Conservation (phyloP, 2,888 invertebrate species). For the Erynnis tages region DNA sequence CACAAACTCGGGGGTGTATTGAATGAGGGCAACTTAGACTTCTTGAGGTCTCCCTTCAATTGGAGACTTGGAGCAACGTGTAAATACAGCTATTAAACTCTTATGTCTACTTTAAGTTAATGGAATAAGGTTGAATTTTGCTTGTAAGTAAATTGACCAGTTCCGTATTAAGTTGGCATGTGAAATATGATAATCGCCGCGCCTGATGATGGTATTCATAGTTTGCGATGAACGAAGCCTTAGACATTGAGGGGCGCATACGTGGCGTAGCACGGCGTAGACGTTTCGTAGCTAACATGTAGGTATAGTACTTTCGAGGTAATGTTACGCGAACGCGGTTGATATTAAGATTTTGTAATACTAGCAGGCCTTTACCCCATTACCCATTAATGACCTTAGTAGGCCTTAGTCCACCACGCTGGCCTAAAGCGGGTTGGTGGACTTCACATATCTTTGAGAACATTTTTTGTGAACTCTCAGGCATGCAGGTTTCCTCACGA, state of each 20-base stretch:
- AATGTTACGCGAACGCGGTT: too few relatives aligned
- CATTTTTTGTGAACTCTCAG: too few relatives aligned
- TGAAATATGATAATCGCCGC: constrained; percentile 76
- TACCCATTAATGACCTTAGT: too few relatives aligned
- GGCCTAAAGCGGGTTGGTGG: too few relatives aligned
- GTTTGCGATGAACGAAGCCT: constrained; percentile 63
- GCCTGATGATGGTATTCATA: constrained; percentile 77
- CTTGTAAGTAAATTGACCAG: neutral
- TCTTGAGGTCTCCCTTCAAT: constrained; percentile 60
- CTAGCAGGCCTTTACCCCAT: too few relatives aligned
- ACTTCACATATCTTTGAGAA: too few relatives aligned
- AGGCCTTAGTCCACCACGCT: too few relatives aligned
- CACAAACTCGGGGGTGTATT: constrained; percentile 55
- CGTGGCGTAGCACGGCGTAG: too few relatives aligned
- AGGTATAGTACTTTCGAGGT: too few relatives aligned
- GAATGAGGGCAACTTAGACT: constrained; percentile 60
- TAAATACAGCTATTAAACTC: constrained; percentile 29
- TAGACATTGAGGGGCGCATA: constrained; percentile 45
- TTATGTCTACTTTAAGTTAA: constrained; percentile 23
- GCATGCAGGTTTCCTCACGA: too few relatives aligned
- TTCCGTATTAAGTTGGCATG: constrained; percentile 31
- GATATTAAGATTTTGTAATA: too few relatives aligned
- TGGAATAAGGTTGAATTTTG: constrained; percentile 29
- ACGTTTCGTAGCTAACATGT: too few relatives aligned
- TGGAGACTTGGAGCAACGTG: constrained; percentile 44